Percentiles rank a stretch among this genome's conserved stretches.
These are phyloP conservation scores for Lepus americanus DNA, from an alignment of 2,113 vertebrate genomes.

Conservation along the genomic window DNA sequence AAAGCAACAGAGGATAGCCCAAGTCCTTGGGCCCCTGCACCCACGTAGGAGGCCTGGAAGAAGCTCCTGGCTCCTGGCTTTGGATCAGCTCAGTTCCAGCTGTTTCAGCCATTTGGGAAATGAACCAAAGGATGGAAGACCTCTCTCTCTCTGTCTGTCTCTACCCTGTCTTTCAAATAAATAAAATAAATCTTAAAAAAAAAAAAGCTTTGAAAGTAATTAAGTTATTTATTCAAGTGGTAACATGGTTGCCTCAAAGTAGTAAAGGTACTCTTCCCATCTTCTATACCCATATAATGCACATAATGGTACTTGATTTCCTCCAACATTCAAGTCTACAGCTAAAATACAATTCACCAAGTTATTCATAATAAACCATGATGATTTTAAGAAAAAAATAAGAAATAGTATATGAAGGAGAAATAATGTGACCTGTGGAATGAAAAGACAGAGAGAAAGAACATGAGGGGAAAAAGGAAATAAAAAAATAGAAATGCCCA, in stretches of 20 bases:
- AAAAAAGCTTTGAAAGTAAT: slow-evolving; percentile 31
- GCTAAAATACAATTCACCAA: slow-evolving; percentile 17
- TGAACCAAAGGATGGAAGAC: too few relatives aligned
- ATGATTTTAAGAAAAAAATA: slow-evolving; percentile 25
- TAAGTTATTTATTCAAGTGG: background rate
- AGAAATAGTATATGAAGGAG: background rate
- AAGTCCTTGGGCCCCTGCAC: too few relatives aligned
- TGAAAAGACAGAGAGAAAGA: slow-evolving; percentile 1
- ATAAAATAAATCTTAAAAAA: too few relatives aligned
- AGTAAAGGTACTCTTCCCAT: background rate
- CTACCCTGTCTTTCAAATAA: too few relatives aligned
- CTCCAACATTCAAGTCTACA: background rate
- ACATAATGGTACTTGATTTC: background rate
- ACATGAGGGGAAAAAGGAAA: slow-evolving; percentile 8
- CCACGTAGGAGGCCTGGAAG: too few relatives aligned
- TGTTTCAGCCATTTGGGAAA: too few relatives aligned
- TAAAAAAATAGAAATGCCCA: slow-evolving; percentile 44
- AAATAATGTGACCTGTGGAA: slow-evolving; percentile 12
- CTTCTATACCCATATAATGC: background rate
- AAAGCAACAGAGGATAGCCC: too few relatives aligned
- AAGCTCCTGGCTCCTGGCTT: too few relatives aligned
- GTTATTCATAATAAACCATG: background rate
- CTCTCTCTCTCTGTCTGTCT: too few relatives aligned
- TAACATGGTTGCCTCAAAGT: background rate
- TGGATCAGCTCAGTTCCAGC: too few relatives aligned